phyloP scores from a whole-genome alignment of 2,888 invertebrate genomes.

The Noctua fimbriata region DNA sequence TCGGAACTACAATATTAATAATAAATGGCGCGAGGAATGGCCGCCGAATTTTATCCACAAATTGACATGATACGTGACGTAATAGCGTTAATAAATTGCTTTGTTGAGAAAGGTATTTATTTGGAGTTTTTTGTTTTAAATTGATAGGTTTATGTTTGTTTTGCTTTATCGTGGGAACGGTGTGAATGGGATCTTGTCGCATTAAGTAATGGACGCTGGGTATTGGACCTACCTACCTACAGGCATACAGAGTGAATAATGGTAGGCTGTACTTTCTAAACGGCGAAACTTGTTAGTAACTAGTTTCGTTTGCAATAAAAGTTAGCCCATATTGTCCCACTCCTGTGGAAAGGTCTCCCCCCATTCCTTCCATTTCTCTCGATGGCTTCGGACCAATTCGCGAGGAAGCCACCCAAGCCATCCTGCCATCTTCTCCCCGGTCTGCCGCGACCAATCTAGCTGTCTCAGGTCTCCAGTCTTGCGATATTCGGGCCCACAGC shows the following conservation, averaged over 20 bases:
- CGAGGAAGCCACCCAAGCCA: neutral
- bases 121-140: constrained; percentile 46
- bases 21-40: constrained; percentile 74
- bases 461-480: neutral
- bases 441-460: neutral
- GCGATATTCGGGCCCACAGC: too few species aligned
- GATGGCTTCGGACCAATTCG: neutral
- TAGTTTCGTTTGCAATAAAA: neutral
- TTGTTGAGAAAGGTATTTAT: constrained; percentile 51
- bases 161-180: constrained; percentile 21
- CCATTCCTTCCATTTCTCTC: neutral
- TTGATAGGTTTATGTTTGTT: constrained; percentile 58
- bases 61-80: constrained; percentile 64
- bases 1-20: constrained; percentile 73
- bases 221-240: neutral
- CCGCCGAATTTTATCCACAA: constrained; percentile 64
- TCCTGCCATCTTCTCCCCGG: neutral
- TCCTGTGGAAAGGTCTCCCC: neutral
- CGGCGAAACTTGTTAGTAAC: neutral
- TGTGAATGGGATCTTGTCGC: constrained; percentile 32
- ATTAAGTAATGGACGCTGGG: constrained; percentile 18
- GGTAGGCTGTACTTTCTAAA: neutral
- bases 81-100: constrained; percentile 58
- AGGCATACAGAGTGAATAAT: neutral
- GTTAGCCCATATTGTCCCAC: neutral